Evolutionary conservation across 2,888 invertebrate species (phyloP), one percentile per base, ranked within the genome.

Genomic region (Drosophila fulvimacula): DNA sequence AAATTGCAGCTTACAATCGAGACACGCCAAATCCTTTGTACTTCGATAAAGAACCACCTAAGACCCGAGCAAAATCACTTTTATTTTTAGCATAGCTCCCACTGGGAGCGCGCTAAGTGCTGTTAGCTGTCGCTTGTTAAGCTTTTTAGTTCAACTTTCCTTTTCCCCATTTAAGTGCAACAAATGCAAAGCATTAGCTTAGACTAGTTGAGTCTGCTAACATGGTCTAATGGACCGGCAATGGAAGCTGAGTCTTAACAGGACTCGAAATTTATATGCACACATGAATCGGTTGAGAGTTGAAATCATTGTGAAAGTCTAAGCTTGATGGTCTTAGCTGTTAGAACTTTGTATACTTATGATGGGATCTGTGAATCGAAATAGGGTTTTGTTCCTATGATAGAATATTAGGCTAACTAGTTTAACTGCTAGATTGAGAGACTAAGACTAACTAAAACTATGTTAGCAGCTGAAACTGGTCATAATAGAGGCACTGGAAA

Each of bases 1-100:
- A 78, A 83, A 83, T 88, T 69, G 84, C 42, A 42, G 72, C 67
- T 88, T 76, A 85, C 83, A 68, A 64, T 82, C 52, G 52, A 52
- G 38, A 21, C 36, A 27, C 52, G 6, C 3, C 11, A 52, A 52
- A 52, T 52, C 36, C 36, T 17, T 52, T 24, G 24, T 27, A 52
- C 52, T 38, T n/a, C n/a, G 17, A 11, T 24, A 24, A 38, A 52
- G n/a, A 21, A 27, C 52, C 32, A 52, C 36, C 52, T 52, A 52
- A 52, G 36, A 38, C 36, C 24, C 44, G 13, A 49, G 21, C 21
- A 51, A 21, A 32, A 13, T 5, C 13, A 32, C 17, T 19, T 49
- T 32, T 19, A 15, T 49, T 49, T 19, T 19, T 17, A 19, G 30
- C 32, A 13, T 3, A 19, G 4, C 32, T 34, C 19, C 32, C 44